Conservation (phyloP, 2,888 invertebrate genomes). For the Dryomyza anilis region DNA sequence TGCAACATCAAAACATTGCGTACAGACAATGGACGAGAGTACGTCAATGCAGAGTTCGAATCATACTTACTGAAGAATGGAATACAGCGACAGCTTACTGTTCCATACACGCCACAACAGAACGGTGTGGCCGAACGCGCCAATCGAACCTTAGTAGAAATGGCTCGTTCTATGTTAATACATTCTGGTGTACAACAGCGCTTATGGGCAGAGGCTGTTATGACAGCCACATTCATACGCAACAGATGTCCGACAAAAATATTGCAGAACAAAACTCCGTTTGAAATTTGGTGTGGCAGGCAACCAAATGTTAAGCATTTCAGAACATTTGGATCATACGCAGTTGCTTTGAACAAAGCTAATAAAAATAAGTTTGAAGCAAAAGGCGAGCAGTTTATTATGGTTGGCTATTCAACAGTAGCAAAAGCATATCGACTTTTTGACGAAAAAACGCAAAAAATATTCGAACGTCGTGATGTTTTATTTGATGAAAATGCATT, state of each 20-base stretch:
- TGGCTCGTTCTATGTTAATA: conserved; percentile 30
- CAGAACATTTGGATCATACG: conserved; percentile 31
- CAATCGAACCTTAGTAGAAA: conserved; percentile 30
- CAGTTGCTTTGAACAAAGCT: conserved; percentile 27
- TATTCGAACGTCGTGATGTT: conserved; percentile 19
- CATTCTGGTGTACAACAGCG: conserved; percentile 15
- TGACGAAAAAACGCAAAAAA: conserved; percentile 3
- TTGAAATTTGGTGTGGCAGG: conserved; percentile 29
- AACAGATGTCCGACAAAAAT: conserved; percentile 31
- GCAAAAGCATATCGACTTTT: conserved; percentile 22
- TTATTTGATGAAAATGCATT: conserved; percentile 18
- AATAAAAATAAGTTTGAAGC: conserved; percentile 30
- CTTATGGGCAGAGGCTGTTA: conserved; percentile 34
- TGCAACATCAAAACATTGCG: conserved; percentile 11
- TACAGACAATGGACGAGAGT: conserved; percentile 17
- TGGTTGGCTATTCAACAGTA: conserved; percentile 32
- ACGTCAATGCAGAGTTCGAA: conserved; percentile 8
- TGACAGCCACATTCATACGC: conserved; percentile 32
- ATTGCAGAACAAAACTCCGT: conserved; percentile 28
- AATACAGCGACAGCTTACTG: conserved; percentile 34
- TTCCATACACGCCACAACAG: conserved; percentile 32
- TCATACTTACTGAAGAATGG: conserved; percentile 13
- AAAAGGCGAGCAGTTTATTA: conserved; percentile 27
- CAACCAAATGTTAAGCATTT: conserved; percentile 31
- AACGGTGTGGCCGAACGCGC: conserved; percentile 28